Evolutionary conservation across 2,888 invertebrate genomes (phyloP).

Genomic region (Hypomecis punctinalis): DNA sequence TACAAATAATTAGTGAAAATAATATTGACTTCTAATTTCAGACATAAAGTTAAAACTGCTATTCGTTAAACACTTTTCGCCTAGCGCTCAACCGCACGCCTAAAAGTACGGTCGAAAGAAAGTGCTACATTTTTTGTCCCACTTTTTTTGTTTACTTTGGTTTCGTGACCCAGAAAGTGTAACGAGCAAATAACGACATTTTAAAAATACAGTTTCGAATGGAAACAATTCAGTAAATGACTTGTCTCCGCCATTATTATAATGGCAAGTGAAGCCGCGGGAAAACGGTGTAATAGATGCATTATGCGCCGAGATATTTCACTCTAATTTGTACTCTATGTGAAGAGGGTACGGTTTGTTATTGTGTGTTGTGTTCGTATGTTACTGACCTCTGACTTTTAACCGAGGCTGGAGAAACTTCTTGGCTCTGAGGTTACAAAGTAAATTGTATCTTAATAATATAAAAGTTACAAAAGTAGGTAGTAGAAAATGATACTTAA

Average conservation of each 20-base stretch:
- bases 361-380: not conserved
- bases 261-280: conserved; percentile 36
- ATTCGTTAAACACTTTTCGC: conserved; percentile 4
- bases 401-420: conserved; percentile 25
- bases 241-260: conserved; percentile 35
- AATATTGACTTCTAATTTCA: too few species aligned
- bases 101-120: conserved; percentile 22
- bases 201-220: conserved; percentile 40
- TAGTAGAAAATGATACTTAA: too few species aligned
- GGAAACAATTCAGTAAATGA: conserved; percentile 41
- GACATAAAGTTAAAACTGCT: not conserved
- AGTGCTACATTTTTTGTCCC: conserved; percentile 17
- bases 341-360: conserved; percentile 13
- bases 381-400: conserved; percentile 30
- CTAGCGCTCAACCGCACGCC: not conserved
- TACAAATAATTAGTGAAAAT: too few species aligned
- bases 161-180: conserved; percentile 33
- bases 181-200: conserved; percentile 43
- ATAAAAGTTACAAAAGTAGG: not conserved
- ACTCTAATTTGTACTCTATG: conserved; percentile 14
- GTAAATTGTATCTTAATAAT: not conserved
- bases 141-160: conserved; percentile 15
- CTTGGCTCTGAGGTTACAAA: conserved; percentile 11
- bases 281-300: conserved; percentile 29
- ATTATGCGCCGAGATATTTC: conserved; percentile 2